Base-by-base conservation (phyloP, 2,113 vertebrate species). In the Aptenodytes forsteri region DNA sequence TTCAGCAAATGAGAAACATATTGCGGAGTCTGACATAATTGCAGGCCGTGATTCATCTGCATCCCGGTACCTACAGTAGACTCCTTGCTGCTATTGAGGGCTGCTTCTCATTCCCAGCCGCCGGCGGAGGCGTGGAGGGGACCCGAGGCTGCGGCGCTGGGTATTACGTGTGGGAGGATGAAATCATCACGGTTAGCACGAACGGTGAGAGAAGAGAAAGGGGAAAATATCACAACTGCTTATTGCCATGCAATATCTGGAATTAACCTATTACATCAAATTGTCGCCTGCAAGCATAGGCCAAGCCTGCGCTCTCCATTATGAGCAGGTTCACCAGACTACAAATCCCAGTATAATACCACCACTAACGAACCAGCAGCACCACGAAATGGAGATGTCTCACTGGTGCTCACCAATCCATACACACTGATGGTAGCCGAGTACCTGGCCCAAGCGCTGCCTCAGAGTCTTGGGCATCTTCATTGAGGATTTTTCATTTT, bases 1-100 rank as follows among this genome's bases (percentile, higher is more conserved):
- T 13, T 61, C 30, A 94, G 92, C 83, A 96, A 94, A 97, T 15
- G 94, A 95, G 97, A 94, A 98, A 46, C 96, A 96, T 12, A 96
- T 97, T 97, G 89, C 14, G 11, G 54, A 36, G 32, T 9, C 77
- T 38, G 58, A 77, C 64, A 13, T 11, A 13, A 44, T 9, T 62
- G 8, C 81, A n/a, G 61, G 13, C 73, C 21, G 1, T 22, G 44
- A 81, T 77, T 70, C 64, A 76, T 50, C 76, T 34, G 1, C 86
- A 15, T 27, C 50, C 81, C 34, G 6, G 59, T 71, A 69, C 96
- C 96, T 92, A 32, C 7, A 21, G 83, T 12, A 32, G 91, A 20
- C 75, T 73, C 64, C 72, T 76, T 5, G 20, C 58, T 72, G 87
- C 93, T 84, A 1, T 9, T 3, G 0, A 21, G 21, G 87, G 89